Percentiles rank a stretch among this genome's conserved stretches.
Evolutionary conservation across 2,113 vertebrate genomes (phyloP).

Genomic region (Mionectes macconnelli): DNA sequence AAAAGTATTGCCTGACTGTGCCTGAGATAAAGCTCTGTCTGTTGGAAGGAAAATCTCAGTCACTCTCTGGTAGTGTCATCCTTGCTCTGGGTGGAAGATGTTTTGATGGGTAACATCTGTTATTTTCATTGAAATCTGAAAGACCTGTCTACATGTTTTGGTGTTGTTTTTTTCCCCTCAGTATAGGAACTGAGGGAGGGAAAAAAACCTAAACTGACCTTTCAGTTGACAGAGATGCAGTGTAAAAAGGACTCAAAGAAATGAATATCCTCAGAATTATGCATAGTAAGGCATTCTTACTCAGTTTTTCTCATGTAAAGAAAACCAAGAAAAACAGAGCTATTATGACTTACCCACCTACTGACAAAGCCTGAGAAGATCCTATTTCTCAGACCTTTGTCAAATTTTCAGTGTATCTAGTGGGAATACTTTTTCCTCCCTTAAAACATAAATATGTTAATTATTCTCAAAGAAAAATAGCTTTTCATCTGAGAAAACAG

Average conservation of each 20-base stretch:
- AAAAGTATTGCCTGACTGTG: neutral
- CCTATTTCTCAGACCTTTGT: conserved; percentile 73
- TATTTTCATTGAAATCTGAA: conserved; percentile 61
- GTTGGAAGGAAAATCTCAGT: conserved; percentile 55
- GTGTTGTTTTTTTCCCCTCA: neutral
- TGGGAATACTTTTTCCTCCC: conserved; percentile 55
- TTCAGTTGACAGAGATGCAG: conserved; percentile 38
- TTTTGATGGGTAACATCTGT: conserved; percentile 48
- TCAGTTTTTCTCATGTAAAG: conserved; percentile 74
- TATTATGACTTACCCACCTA: conserved; percentile 70
- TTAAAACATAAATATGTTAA: conserved; percentile 68
- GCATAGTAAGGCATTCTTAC: conserved; percentile 65
- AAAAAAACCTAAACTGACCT: conserved; percentile 61
- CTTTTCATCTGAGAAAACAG: conserved; percentile 60
- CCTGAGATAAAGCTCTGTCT: neutral
- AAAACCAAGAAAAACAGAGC: conserved; percentile 75
- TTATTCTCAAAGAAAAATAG: conserved; percentile 41
- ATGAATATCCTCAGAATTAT: conserved; percentile 60
- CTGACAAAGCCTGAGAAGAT: conserved; percentile 74
- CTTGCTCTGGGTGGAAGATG: neutral
- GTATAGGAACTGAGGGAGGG: conserved; percentile 44
- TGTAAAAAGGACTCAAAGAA: conserved; percentile 50
- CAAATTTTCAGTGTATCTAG: conserved; percentile 59
- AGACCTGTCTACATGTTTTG: conserved; percentile 37
- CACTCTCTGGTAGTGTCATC: conserved; percentile 1